Conservation (phyloP, 2,797 vertebrate species). For the Artibeus lituratus region DNA sequence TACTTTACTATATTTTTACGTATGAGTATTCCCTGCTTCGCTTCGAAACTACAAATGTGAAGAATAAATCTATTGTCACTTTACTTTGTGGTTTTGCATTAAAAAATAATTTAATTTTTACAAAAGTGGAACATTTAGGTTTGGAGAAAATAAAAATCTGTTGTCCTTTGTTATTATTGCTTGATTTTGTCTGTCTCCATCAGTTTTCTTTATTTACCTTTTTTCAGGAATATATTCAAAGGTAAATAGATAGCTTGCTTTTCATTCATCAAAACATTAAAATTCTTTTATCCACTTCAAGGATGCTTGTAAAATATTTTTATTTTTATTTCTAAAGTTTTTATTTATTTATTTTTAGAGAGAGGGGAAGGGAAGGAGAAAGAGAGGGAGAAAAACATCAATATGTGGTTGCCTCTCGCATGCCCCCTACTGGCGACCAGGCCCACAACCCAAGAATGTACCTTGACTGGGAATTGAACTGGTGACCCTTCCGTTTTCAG, state of each 20-base stretch:
- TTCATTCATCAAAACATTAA: slow-evolving; percentile 38
- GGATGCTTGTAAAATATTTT: background rate
- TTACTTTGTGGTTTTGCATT: slow-evolving; percentile 55
- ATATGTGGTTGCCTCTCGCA: too few species aligned
- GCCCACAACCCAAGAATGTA: too few species aligned
- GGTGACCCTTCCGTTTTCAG: too few species aligned
- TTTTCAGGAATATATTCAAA: slow-evolving; percentile 17
- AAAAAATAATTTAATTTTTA: slow-evolving; percentile 60
- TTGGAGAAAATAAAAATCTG: slow-evolving; percentile 15
- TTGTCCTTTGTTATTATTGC: slow-evolving; percentile 15
- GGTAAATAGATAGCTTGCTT: slow-evolving; percentile 14
- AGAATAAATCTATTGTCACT: slow-evolving; percentile 20
- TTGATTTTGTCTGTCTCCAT: background rate
- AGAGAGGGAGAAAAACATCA: too few species aligned
- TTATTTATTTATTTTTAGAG: too few species aligned
- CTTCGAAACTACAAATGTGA: slow-evolving; percentile 29
- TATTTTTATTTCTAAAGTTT: background rate
- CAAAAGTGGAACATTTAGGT: slow-evolving; percentile 23
- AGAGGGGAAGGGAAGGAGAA: too few species aligned
- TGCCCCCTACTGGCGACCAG: too few species aligned
- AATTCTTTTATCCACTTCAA: background rate
- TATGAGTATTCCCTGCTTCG: slow-evolving; percentile 46
- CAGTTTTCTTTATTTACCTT: slow-evolving; percentile 32
- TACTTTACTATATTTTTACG: slow-evolving; percentile 39
- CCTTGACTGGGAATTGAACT: too few species aligned